These are phyloP conservation scores for Chelonoidis abingdonii DNA, from an alignment of 2,113 vertebrate species.

Conservation along the genomic window DNA sequence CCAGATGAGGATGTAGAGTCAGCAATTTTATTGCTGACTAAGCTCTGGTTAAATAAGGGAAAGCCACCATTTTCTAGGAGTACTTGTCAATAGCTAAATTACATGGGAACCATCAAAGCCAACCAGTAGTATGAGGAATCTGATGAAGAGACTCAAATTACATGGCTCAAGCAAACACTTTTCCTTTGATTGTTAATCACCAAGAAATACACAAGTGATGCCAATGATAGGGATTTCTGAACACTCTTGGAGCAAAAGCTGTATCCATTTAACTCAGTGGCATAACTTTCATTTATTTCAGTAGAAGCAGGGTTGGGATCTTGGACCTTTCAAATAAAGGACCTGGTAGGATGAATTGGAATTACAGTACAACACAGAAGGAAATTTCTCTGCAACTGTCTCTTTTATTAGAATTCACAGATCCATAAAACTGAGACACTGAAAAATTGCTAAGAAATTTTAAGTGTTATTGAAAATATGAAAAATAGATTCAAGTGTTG, in stretches of 20 bases:
- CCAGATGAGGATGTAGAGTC: background rate
- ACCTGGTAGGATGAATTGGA: background rate
- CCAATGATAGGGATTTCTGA: background rate
- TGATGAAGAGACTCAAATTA: background rate
- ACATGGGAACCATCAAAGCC: background rate
- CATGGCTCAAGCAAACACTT: background rate
- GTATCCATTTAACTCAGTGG: background rate
- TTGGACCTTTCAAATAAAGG: background rate
- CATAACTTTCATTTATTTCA: background rate
- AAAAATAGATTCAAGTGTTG: background rate
- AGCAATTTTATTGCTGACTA: conserved; percentile 1
- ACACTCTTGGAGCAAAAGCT: background rate
- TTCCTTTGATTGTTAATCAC: background rate
- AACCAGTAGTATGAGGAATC: background rate
- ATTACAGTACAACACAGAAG: accelerated
- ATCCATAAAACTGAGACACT: background rate
- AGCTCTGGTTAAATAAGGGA: background rate
- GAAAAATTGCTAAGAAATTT: background rate
- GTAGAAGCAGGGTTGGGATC: background rate
- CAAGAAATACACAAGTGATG: background rate
- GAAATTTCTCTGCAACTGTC: background rate
- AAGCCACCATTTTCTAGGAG: background rate
- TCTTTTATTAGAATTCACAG: background rate
- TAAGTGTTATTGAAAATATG: background rate
- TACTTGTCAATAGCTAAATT: background rate